Percentiles rank a stretch among this genome's conserved stretches.
Conservation (phyloP, 2,888 invertebrate species). For the Onthophagus sagittarius region DNA sequence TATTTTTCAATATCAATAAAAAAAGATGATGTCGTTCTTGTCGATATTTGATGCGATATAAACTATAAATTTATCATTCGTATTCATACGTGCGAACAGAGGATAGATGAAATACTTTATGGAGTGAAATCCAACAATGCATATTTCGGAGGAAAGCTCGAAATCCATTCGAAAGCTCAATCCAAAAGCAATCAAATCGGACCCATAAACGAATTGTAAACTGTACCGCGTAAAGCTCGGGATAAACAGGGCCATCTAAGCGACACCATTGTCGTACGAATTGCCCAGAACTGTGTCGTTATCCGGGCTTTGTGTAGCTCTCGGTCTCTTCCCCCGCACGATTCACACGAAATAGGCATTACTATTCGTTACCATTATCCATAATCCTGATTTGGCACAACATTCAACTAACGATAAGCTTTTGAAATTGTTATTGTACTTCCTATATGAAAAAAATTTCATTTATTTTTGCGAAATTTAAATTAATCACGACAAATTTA, state of each 20-base stretch:
- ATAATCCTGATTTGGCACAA: background rate
- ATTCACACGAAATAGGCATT: background rate
- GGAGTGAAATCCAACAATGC: background rate
- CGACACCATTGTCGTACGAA: background rate
- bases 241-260: constrained; percentile 3
- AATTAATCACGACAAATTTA: background rate
- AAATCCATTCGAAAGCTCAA: background rate
- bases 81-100: background rate
- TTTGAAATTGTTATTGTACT: background rate
- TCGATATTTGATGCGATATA: too few species aligned
- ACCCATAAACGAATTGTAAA: constrained; percentile 11
- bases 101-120: background rate
- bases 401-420: background rate
- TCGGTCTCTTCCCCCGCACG: background rate
- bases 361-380: background rate
- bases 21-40: too few species aligned
- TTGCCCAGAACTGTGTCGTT: background rate
- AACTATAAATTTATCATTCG: too few species aligned
- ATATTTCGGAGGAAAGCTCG: background rate
- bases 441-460: background rate
- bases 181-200: background rate
- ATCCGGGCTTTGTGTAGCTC: background rate
- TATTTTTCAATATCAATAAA: too few species aligned
- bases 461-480: background rate
- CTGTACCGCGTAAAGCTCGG: background rate